Evolutionary conservation across 2,797 vertebrate genomes (phyloP).

Genomic region (Eupleurogrammus muticus): DNA sequence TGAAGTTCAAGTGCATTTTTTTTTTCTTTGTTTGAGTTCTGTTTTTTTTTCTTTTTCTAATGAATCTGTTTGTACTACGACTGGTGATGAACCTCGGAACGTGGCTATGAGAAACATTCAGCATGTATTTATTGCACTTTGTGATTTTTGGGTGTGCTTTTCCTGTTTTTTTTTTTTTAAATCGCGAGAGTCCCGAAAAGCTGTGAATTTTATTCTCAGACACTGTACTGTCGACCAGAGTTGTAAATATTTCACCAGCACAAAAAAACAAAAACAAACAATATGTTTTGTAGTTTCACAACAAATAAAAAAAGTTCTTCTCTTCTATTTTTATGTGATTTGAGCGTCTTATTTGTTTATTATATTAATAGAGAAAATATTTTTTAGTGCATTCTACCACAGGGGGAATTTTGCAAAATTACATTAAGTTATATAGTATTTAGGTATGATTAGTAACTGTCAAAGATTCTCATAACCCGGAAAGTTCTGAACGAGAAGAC

Average conservation of each 20-base stretch:
- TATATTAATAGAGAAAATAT: too few species aligned
- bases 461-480: too few species aligned
- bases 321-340: constrained; percentile 67
- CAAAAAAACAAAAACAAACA: constrained; percentile 68
- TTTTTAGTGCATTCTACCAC: too few species aligned
- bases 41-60: constrained; percentile 34
- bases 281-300: constrained; percentile 89
- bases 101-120: constrained; percentile 67
- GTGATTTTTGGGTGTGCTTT: constrained; percentile 85
- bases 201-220: constrained; percentile 89
- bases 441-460: too few species aligned
- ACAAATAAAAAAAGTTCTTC: constrained; percentile 84
- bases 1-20: constrained; percentile 64
- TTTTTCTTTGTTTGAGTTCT: constrained; percentile 46
- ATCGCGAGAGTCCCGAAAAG: constrained; percentile 82
- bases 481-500: too few species aligned
- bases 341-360: neutral
- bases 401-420: too few species aligned
- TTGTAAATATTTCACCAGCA: constrained; percentile 90
- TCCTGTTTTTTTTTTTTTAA: constrained; percentile 69
- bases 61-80: constrained; percentile 68
- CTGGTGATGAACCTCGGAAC: constrained; percentile 60
- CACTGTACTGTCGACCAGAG: constrained; percentile 84
- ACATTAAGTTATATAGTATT: too few species aligned
- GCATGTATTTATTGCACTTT: constrained; percentile 89